Evolutionary conservation across 2,113 vertebrate species (phyloP).

Genomic region (Salvelinus fontinalis): DNA sequence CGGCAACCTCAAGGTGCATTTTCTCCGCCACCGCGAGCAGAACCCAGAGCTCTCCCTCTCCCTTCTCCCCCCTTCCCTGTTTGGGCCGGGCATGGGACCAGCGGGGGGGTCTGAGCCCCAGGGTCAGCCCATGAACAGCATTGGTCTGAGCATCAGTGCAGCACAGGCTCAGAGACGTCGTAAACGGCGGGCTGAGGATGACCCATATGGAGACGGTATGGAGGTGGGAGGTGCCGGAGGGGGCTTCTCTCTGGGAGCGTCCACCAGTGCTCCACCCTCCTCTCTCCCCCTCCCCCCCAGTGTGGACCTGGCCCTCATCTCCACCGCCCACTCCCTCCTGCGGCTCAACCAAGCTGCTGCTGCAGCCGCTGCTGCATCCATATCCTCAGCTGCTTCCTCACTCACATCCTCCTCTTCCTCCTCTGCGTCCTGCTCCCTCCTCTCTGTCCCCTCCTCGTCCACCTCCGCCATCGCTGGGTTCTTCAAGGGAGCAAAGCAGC

Average conservation of each 20-base stretch:
- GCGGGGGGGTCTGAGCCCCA: slow-evolving; percentile 54
- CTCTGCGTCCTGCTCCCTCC: slow-evolving; percentile 66
- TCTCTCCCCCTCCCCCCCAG: slow-evolving; percentile 75
- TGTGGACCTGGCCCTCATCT: slow-evolving; percentile 78
- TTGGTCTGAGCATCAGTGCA: slow-evolving; percentile 57
- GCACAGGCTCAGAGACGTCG: slow-evolving; percentile 69
- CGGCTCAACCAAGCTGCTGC: slow-evolving; percentile 77
- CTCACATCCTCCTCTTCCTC: slow-evolving; percentile 62
- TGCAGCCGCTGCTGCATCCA: slow-evolving; percentile 68
- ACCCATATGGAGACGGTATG: slow-evolving; percentile 57
- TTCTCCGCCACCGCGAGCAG: slow-evolving; percentile 88
- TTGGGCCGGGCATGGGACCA: slow-evolving; percentile 53
- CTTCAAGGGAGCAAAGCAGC: slow-evolving; percentile 73
- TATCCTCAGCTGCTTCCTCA: slow-evolving; percentile 59
- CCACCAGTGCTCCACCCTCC: slow-evolving; percentile 68
- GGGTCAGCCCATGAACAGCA: slow-evolving; percentile 46
- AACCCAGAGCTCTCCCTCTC: slow-evolving; percentile 91
- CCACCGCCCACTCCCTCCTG: slow-evolving; percentile 74
- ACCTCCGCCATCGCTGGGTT: slow-evolving; percentile 76
- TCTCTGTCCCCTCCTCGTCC: slow-evolving; percentile 67
- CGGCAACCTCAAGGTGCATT: slow-evolving; percentile 92
- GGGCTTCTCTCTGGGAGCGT: slow-evolving; percentile 56
- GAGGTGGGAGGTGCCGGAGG: slow-evolving; percentile 48
- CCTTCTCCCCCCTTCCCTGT: slow-evolving; percentile 82
- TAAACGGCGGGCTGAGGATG: slow-evolving; percentile 68